Base-by-base conservation (phyloP, 2,888 invertebrate genomes). In the Theristus sp. region DNA sequence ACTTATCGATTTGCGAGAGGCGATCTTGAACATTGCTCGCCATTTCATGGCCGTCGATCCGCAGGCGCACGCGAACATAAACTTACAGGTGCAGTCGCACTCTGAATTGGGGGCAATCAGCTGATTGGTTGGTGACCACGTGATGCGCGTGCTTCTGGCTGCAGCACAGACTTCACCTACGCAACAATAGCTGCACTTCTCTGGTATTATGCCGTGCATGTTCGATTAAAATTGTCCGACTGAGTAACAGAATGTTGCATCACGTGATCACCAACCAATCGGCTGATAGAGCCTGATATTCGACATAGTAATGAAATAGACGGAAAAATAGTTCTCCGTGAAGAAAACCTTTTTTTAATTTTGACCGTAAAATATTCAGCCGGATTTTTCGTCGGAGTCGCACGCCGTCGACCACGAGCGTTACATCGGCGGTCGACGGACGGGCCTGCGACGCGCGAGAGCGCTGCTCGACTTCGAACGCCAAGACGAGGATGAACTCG, bases 301-400 rank as follows among this genome's bases (percentile, higher is more conserved):
- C n/a, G n/a, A n/a, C n/a, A n/a, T n/a, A n/a, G n/a, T n/a, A n/a
- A n/a, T n/a, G n/a, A n/a, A n/a, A n/a, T n/a, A n/a, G n/a, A n/a
- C n/a, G n/a, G n/a, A n/a, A n/a, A n/a, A n/a, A n/a, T n/a, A n/a
- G n/a, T n/a, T n/a, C n/a, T n/a, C n/a, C n/a, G n/a, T n/a, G n/a
- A n/a, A n/a, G n/a, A n/a, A n/a, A n/a, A n/a, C n/a, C 20, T 13
- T 26, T 25, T 20, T 49, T 49, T 49, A 49, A 49, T 49, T 17
- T 49, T 56, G n/a, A n/a, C n/a, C n/a, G n/a, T n/a, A n/a, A n/a
- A n/a, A n/a, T 24, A 26, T 66, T 57, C 73, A 77, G 68, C 89
- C 94, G 57, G 93, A 96, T 78, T 96, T 96, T 75, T 84, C 85
- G 46, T 87, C 89, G 83, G 91, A 93, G 73, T 89, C 90, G 71